Base-by-base conservation (phyloP, 2,888 invertebrate genomes). In the Galeopsomyia nigrocyanea region DNA sequence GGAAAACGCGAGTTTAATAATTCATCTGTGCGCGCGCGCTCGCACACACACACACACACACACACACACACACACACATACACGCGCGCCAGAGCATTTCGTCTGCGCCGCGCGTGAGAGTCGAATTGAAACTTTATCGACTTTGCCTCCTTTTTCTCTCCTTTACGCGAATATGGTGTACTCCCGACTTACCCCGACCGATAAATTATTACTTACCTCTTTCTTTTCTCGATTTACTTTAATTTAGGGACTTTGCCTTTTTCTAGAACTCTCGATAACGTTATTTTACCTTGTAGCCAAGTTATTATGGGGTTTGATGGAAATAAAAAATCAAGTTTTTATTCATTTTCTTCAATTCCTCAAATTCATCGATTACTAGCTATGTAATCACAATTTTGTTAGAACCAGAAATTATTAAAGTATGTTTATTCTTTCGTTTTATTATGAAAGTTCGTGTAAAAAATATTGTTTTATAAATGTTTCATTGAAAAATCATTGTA, bases 1-100 rank as follows among this genome's bases (percentile, higher is more conserved):
- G 64, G 60, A 71, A 74, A 74, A 71, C 68, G 68, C 66, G 68
- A 71, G 68, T 68, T 74, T 74, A 74, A 74, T 74, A 68, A 74
- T 74, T 74, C 71, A 71, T 74, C 56, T 46, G 65, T 50, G 55
- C 53, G 63, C 50, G 14, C 62, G 17, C 49, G 21, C 39, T 26
- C 51, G 50, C 66, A 26, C 26, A 26, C 26, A 26, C 26, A n/a
- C n/a, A n/a, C n/a, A n/a, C n/a, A n/a, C n/a, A n/a, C n/a, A n/a
- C n/a, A n/a, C n/a, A n/a, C n/a, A n/a, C n/a, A n/a, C n/a, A n/a
- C n/a, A n/a, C n/a, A n/a, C n/a, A n/a, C n/a, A 31, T 31, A 31
- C 31, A 7, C n/a, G 31, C 3, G 31, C 31, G 7, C 31, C 3
- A 31, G 50, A 26, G 39, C 51, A 19, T 49, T 26, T 21, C 53